A percentile compares a stretch with the other conserved stretches of the same genome.
Conservation (phyloP, 1,140 invertebrate species). For the Megalopta genalis region DNA sequence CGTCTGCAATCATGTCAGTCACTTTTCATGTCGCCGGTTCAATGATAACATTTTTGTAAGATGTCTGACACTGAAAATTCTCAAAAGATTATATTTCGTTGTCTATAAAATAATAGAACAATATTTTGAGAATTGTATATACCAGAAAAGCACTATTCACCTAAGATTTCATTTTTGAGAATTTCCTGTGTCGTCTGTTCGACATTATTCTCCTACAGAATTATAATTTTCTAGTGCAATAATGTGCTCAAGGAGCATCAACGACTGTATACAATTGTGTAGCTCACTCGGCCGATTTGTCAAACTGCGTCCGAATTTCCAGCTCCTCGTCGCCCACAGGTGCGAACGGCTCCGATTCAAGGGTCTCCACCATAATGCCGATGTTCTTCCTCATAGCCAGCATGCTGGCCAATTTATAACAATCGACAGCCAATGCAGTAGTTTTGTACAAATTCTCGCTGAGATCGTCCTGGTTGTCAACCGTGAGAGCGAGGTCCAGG, state of each 20-base stretch:
- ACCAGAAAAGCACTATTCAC: too few species aligned
- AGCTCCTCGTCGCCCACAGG: slow-evolving; percentile 40
- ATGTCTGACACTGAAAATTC: too few species aligned
- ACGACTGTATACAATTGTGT: too few species aligned
- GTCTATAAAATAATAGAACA: too few species aligned
- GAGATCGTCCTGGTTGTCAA: slow-evolving; percentile 36
- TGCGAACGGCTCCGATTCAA: slow-evolving; percentile 32
- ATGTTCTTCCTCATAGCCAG: slow-evolving; percentile 37
- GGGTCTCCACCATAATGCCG: slow-evolving; percentile 21
- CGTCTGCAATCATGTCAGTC: neutral
- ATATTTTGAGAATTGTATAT: too few species aligned
- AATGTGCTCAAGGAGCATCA: too few species aligned
- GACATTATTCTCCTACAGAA: too few species aligned
- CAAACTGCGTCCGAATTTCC: slow-evolving; percentile 41
- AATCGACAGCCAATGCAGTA: slow-evolving; percentile 33
- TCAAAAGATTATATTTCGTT: neutral
- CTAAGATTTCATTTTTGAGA: too few species aligned
- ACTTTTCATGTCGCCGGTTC: neutral
- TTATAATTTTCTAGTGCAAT: too few species aligned
- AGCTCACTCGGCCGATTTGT: slow-evolving; percentile 50
- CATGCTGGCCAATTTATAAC: slow-evolving; percentile 44
- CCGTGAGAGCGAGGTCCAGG: slow-evolving; percentile 15
- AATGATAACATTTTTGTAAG: too few species aligned
- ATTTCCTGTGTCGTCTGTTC: too few species aligned
- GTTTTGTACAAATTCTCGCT: slow-evolving; percentile 52